Conservation (phyloP, 2,113 vertebrate genomes). For the Spea multiplicata region DNA sequence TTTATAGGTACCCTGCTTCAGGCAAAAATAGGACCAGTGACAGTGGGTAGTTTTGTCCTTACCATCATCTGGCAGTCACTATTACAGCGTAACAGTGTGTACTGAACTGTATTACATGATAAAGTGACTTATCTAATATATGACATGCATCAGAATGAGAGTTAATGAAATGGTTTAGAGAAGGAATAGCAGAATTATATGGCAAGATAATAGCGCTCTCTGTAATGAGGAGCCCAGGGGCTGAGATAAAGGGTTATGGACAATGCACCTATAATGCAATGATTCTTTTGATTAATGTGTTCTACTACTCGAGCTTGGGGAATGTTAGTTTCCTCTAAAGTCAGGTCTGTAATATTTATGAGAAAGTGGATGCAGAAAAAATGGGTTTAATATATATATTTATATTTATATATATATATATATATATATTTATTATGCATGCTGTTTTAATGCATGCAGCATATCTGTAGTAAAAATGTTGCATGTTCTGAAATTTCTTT, state of each 20-base stretch:
- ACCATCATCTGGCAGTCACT: background rate
- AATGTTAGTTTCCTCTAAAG: slow-evolving; percentile 34
- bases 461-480: too few species aligned
- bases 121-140: slow-evolving; percentile 50
- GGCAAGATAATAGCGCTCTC: slow-evolving; percentile 45
- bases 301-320: slow-evolving; percentile 30
- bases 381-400: too few species aligned
- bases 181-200: slow-evolving; percentile 50
- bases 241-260: slow-evolving; percentile 49
- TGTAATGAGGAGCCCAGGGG: slow-evolving; percentile 49
- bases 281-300: slow-evolving; percentile 49
- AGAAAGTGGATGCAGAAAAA: slow-evolving; percentile 18
- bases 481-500: too few species aligned
- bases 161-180: slow-evolving; percentile 48
- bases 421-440: too few species aligned
- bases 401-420: too few species aligned
- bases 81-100: slow-evolving; percentile 38
- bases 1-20: too few species aligned
- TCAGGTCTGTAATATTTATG: slow-evolving; percentile 39
- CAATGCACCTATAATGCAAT: slow-evolving; percentile 50
- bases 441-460: too few species aligned
- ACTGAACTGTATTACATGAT: slow-evolving; percentile 49
- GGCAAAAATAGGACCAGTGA: too few species aligned
- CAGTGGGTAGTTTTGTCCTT: background rate
- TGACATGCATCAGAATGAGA: slow-evolving; percentile 50